Conservation (phyloP, 35 echinoderm and acorn worm genomes). For the Heliocidaris tuberculata region DNA sequence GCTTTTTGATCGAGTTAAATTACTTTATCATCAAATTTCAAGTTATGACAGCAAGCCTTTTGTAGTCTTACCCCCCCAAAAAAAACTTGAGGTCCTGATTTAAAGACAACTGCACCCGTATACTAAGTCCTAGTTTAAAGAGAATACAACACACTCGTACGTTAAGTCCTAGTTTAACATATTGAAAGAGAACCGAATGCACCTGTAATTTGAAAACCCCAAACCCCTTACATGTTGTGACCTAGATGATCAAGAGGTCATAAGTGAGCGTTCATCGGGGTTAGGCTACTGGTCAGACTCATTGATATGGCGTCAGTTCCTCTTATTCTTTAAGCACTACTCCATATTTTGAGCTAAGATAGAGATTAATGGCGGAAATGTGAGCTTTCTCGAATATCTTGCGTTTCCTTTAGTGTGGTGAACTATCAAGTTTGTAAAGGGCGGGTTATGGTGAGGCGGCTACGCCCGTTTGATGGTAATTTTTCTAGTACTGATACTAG, state of each 20-base stretch:
- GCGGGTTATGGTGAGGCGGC: background rate
- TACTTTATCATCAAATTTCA: no score
- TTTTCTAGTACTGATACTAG: background rate
- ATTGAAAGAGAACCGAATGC: background rate
- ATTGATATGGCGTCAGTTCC: background rate
- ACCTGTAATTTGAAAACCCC: background rate
- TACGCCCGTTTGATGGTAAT: background rate
- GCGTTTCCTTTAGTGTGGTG: background rate
- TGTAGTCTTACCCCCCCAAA: no score
- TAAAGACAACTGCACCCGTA: no score
- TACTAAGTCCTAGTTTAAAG: no score
- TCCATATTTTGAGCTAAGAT: background rate
- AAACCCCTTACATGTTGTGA: background rate
- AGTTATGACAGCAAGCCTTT: no score
- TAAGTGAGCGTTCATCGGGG: background rate
- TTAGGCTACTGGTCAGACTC: background rate
- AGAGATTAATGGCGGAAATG: background rate
- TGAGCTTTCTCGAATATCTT: background rate
- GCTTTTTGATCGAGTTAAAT: no score
- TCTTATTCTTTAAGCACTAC: background rate
- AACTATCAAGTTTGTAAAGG: background rate
- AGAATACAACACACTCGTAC: no score
- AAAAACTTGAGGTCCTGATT: no score
- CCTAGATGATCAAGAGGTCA: constrained; percentile 2
- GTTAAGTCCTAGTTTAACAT: no score